These are phyloP conservation scores for Corythaeola cristata DNA, from an alignment of 2,113 vertebrate species.

Conservation along the genomic window DNA sequence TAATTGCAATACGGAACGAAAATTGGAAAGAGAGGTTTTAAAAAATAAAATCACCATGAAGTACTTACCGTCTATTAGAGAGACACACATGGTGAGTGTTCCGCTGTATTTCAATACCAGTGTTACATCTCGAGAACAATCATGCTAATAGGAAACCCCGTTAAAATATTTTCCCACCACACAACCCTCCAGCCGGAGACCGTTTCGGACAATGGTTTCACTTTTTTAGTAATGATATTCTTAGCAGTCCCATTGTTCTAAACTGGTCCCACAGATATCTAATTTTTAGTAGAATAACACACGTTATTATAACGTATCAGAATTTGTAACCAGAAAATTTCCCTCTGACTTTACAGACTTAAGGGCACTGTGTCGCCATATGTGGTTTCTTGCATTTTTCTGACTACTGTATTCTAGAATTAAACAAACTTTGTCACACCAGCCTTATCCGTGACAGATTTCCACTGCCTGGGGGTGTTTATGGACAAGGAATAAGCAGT, in stretches of 20 bases:
- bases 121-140: constrained; percentile 51
- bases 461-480: constrained; percentile 25
- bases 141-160: constrained; percentile 46
- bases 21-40: background rate
- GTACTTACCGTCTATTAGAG: constrained; percentile 37
- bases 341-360: constrained; percentile 36
- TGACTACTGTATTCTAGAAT: constrained; percentile 50
- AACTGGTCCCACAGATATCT: constrained; percentile 71
- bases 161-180: constrained; percentile 77
- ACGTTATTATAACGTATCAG: constrained; percentile 26
- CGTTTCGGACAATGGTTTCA: constrained; percentile 62
- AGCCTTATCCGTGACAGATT: constrained; percentile 40
- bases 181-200: constrained; percentile 64
- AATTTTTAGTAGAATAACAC: constrained; percentile 66
- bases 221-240: constrained; percentile 66
- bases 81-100: constrained; percentile 20
- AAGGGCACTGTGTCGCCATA: constrained; percentile 32
- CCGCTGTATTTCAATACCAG: constrained; percentile 43
- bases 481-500: constrained; percentile 32
- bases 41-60: constrained; percentile 56
- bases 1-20: background rate
- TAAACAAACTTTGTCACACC: constrained; percentile 63
- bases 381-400: constrained; percentile 51
- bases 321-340: constrained; percentile 69
- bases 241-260: constrained; percentile 58